A percentile compares a stretch with the other conserved stretches of the same genome.
phyloP scores from a whole-genome alignment of 2,888 invertebrate genomes.

The Rhimphoctona megacephalus region DNA sequence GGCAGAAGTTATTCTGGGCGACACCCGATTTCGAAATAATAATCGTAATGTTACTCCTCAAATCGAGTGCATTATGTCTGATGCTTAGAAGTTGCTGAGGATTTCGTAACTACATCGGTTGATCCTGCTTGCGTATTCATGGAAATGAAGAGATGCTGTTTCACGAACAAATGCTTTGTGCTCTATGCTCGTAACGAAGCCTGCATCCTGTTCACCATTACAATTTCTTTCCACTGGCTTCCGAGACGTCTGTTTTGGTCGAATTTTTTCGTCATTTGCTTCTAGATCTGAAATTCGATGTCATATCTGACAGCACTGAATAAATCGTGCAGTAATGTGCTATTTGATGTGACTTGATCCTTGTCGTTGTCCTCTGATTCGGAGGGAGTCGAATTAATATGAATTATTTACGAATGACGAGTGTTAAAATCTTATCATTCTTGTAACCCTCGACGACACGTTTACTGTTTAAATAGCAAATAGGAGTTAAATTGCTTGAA shows the following conservation, averaged over 20 bases:
- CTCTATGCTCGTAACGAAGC: not conserved
- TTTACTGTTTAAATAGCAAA: not conserved
- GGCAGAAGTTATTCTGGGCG: not conserved
- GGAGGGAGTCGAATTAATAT: not conserved
- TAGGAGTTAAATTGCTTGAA: not conserved
- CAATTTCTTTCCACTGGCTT: not conserved
- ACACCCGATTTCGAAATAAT: not conserved
- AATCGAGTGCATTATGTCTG: not conserved
- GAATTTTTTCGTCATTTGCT: no score
- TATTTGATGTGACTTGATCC: not conserved
- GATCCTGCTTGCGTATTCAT: conserved; percentile 31
- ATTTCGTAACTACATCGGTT: conserved; percentile 3
- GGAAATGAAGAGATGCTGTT: conserved; percentile 4
- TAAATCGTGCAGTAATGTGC: not conserved
- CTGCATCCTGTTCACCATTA: not conserved
- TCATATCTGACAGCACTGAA: not conserved
- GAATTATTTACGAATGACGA: not conserved
- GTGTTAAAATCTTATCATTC: not conserved
- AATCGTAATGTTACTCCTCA: not conserved
- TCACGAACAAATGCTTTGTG: conserved; percentile 10
- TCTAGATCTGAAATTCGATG: not conserved
- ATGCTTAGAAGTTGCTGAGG: not conserved
- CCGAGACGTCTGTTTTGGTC: not conserved
- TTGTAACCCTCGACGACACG: not conserved
- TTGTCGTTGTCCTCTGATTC: not conserved